Evolutionary conservation across 2,888 invertebrate genomes (phyloP).

Genomic region (Leistus spinibarbis): DNA sequence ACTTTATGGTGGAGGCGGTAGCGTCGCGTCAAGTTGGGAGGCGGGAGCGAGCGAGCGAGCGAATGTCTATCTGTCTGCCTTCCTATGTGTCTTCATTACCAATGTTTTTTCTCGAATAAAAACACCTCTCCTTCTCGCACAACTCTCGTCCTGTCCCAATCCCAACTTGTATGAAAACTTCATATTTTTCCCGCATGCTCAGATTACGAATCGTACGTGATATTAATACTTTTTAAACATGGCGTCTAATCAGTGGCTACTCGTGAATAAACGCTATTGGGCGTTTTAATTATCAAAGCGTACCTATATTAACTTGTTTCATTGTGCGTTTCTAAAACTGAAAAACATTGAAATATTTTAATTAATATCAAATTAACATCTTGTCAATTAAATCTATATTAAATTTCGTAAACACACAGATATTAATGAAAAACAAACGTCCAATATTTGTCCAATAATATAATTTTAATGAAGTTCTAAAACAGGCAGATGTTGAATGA

Average conservation of each 20-base stretch:
- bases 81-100: background rate
- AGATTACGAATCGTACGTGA: conserved; percentile 2
- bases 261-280: too few species aligned
- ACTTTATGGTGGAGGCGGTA: background rate
- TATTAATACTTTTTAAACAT: background rate
- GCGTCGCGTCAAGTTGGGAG: background rate
- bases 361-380: background rate
- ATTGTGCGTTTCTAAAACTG: too few species aligned
- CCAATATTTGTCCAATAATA: background rate
- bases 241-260: background rate
- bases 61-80: background rate
- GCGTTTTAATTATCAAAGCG: too few species aligned
- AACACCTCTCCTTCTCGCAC: background rate
- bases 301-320: too few species aligned
- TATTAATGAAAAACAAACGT: background rate
- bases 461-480: background rate
- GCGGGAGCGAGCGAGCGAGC: background rate
- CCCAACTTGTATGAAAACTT: background rate
- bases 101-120: background rate
- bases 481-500: background rate
- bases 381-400: background rate
- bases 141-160: background rate
- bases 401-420: background rate
- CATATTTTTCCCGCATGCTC: conserved; percentile 4
- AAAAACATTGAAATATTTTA: too few species aligned